Percentiles rank a stretch among this genome's conserved stretches.
These are phyloP conservation scores for Trigoniulus corallinus DNA, from an alignment of 1,140 invertebrate genomes.

Conservation along the genomic window DNA sequence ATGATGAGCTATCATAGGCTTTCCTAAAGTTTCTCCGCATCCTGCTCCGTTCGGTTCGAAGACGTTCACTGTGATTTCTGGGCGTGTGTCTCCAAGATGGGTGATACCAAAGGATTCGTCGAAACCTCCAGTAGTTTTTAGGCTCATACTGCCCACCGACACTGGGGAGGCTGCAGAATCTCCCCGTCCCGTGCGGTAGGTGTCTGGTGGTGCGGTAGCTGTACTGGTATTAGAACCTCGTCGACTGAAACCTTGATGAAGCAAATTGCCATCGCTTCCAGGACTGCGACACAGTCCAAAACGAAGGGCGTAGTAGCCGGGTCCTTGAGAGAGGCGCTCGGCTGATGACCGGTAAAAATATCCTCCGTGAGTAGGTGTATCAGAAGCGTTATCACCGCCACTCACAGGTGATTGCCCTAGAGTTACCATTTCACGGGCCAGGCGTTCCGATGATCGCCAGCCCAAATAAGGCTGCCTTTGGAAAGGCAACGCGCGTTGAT, in stretches of 20 bases:
- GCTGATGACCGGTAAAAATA: slow-evolving; percentile 47
- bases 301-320: not conserved
- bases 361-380: slow-evolving; percentile 10
- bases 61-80: not conserved
- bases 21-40: no score
- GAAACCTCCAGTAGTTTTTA: no score
- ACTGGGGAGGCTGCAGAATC: not conserved
- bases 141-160: not conserved
- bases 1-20: no score
- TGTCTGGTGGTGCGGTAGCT: slow-evolving; percentile 22
- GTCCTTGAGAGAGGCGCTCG: slow-evolving; percentile 53
- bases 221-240: no score
- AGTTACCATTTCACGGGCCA: slow-evolving; percentile 22
- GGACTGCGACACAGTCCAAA: not conserved
- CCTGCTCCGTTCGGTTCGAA: not conserved
- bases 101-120: no score
- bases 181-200: not conserved
- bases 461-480: slow-evolving; percentile 57
- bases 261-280: slow-evolving; percentile 27
- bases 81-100: no score
- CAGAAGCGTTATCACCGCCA: slow-evolving; percentile 7
- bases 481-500: slow-evolving; percentile 23
- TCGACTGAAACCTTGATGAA: slow-evolving; percentile 19
- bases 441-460: slow-evolving; percentile 70
- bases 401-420: no score